phyloP scores from a whole-genome alignment of 2,888 invertebrate species.

The Drosophila mercatorum region DNA sequence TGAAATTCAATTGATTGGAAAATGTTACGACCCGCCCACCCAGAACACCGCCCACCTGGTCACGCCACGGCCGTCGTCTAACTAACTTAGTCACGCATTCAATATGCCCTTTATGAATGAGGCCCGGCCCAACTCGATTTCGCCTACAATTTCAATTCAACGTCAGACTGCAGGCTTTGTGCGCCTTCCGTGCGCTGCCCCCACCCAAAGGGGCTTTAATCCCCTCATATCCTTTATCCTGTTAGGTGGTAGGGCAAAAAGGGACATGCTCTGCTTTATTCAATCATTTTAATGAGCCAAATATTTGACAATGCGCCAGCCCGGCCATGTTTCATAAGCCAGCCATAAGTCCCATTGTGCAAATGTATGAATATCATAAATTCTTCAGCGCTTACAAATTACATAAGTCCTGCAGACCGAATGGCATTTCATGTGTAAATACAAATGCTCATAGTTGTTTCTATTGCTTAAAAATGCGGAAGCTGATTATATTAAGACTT shows the following conservation, averaged over 20 bases:
- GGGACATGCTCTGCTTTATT: constrained; percentile 51
- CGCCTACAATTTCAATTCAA: constrained; percentile 51
- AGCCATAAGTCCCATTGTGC: constrained; percentile 30
- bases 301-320: constrained; percentile 49
- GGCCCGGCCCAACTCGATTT: constrained; percentile 47
- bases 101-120: constrained; percentile 61
- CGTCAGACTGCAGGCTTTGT: constrained; percentile 37
- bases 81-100: constrained; percentile 51
- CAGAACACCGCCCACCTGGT: constrained; percentile 12
- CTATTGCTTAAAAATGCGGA: neutral
- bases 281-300: constrained; percentile 77
- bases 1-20: constrained; percentile 81
- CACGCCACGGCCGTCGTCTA: constrained; percentile 15
- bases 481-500: neutral
- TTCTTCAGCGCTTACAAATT: constrained; percentile 37
- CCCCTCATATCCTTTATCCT: constrained; percentile 15
- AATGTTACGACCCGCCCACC: constrained; percentile 49
- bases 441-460: neutral
- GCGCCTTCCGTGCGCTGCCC: constrained; percentile 23
- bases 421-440: constrained; percentile 33
- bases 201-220: constrained; percentile 19
- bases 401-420: constrained; percentile 24
- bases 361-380: constrained; percentile 54
- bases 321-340: constrained; percentile 11
- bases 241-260: constrained; percentile 10